Percentiles rank a stretch among this genome's conserved stretches.
Conservation (phyloP, 2,888 invertebrate genomes). For the Salpingus planirostris region DNA sequence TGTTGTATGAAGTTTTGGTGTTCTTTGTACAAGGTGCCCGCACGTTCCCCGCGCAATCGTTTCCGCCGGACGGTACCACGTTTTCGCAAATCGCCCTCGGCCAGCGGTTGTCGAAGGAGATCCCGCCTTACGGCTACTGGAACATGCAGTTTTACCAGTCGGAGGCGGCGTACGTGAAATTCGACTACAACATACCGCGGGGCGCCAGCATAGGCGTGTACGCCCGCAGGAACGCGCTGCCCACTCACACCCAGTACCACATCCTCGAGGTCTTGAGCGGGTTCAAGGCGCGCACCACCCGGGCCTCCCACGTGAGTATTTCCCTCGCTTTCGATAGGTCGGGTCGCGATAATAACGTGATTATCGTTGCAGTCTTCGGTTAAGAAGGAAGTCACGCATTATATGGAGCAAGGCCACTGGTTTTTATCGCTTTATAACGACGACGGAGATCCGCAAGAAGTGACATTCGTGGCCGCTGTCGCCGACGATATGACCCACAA, state of each 20-base stretch:
- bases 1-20: too few species aligned
- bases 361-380: conserved; percentile 58
- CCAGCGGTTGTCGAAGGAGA: conserved; percentile 78
- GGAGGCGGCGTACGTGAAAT: conserved; percentile 86
- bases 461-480: conserved; percentile 72
- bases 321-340: not conserved
- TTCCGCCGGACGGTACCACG: conserved; percentile 87
- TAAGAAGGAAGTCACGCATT: conserved; percentile 87
- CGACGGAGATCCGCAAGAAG: conserved; percentile 82
- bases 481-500: conserved; percentile 91
- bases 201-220: conserved; percentile 93
- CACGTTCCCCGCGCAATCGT: conserved; percentile 82
- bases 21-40: conserved; percentile 56
- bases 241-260: conserved; percentile 95
- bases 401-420: conserved; percentile 95
- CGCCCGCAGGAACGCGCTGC: conserved; percentile 85
- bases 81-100: conserved; percentile 85
- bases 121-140: conserved; percentile 93
- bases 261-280: conserved; percentile 89
- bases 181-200: conserved; percentile 86
- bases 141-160: conserved; percentile 96
- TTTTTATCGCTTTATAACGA: conserved; percentile 94
- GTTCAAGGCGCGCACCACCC: conserved; percentile 74
- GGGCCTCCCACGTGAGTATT: conserved; percentile 77
- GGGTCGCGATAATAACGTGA: not conserved